These are phyloP conservation scores for Agapornis roseicollis DNA, from an alignment of 2,113 vertebrate genomes.

Conservation along the genomic window DNA sequence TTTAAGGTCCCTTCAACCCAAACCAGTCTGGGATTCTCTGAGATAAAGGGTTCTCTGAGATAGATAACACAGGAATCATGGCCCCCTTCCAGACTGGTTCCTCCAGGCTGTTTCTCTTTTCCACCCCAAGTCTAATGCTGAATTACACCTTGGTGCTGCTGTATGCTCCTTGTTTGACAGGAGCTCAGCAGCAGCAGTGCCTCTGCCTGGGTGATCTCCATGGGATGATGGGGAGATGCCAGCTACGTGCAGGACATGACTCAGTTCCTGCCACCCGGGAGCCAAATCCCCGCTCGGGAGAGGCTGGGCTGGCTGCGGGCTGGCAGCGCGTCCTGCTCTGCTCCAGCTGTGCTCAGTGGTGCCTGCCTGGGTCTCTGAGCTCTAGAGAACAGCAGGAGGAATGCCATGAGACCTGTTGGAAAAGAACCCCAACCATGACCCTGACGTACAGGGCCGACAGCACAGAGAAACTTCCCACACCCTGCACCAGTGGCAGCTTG, in stretches of 20 bases:
- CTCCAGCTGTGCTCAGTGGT: background rate
- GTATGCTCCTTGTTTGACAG: accelerated
- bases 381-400: background rate
- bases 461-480: accelerated
- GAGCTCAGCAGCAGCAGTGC: background rate
- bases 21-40: background rate
- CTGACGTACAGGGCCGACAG: background rate
- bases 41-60: background rate
- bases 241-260: background rate
- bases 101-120: background rate
- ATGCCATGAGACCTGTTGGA: background rate
- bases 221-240: background rate
- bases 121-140: background rate
- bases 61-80: background rate
- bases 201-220: background rate
- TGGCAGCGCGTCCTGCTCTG: background rate
- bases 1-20: background rate
- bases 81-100: background rate
- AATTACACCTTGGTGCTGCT: background rate
- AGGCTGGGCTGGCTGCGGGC: background rate
- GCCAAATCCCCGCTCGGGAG: background rate
- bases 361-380: background rate
- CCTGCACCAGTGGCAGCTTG: accelerated
- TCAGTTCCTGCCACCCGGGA: background rate
- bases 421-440: background rate